Evolutionary conservation across 2,797 vertebrate species (phyloP), one percentile per base, ranked within the genome.

Genomic region (Channallabes apus): DNA sequence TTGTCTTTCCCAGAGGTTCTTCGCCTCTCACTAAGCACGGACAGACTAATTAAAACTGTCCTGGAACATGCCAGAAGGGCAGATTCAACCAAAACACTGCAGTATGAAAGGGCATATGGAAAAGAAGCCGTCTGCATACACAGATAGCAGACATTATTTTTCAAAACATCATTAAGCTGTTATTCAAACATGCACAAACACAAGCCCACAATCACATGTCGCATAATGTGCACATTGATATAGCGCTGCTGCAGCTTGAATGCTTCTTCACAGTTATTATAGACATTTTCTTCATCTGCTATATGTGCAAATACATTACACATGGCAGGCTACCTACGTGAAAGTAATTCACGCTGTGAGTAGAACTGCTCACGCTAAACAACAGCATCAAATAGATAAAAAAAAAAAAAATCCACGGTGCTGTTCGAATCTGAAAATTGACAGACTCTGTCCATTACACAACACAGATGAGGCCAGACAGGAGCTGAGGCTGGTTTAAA

Each of bases 1-100:
- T 82, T 85, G 87, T 80, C 85, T 87, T 88, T 87, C 82, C 87
- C 86, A 68, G 68, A 80, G 86, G 87, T 82, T 84, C 51, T 84
- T 56, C 24, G 54, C 56, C 80, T 84, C 64, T 83, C 29, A 61
- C 62, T 82, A 84, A 84, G 75, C 64, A 68, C 22, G 80, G 82
- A 22, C 79, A 69, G 59, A 59, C 86, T 88, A 84, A 87, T 86
- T 89, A 83, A 86, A 86, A 84, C 22, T 78, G 80, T 77, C 32
- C 84, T 71, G 85, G 59, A 88, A 87, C 58, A 82, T 8, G 32
- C 84, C 58, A 32, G 82, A 79, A 83, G 82, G 84, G 59, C 29
- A 51, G 56, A 76, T 58, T 68, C 24, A 80, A 65, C 61, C 51
- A 46, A 51, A 82, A n/a, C 65, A 54, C 62, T 17, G 58, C 61